Conservation (phyloP, 2,113 vertebrate species). For the Lycaon pictus region DNA sequence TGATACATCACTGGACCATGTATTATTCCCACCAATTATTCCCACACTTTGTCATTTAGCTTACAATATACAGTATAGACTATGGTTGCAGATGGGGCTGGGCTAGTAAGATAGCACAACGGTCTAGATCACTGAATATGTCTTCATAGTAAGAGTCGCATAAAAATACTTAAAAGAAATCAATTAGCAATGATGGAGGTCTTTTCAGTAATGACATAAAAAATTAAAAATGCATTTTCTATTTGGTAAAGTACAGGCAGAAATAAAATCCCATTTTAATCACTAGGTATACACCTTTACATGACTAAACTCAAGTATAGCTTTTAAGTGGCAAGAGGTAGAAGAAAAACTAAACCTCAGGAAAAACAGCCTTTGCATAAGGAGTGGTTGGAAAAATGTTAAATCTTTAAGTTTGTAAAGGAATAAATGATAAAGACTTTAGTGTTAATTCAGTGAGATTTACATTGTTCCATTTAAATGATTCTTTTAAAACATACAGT, state of each 20-base stretch:
- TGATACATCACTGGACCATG: not conserved
- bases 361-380: not conserved
- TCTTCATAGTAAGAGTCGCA: slow-evolving; percentile 39
- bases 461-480: not conserved
- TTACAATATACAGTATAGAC: not conserved
- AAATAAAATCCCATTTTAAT: slow-evolving; percentile 10
- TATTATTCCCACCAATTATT: not conserved
- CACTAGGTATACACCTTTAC: not conserved
- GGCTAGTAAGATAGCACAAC: not conserved
- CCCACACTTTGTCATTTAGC: not conserved
- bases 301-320: not conserved
- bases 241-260: slow-evolving; percentile 50
- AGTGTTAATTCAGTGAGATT: not conserved
- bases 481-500: not conserved
- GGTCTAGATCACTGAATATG: slow-evolving; percentile 14
- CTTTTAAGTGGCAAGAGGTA: slow-evolving; percentile 17
- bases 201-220: not conserved
- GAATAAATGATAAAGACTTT: not conserved
- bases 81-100: slow-evolving; percentile 5
- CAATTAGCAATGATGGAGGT: not conserved
- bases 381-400: not conserved
- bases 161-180: slow-evolving; percentile 3
- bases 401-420: slow-evolving; percentile 1
- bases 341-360: slow-evolving; percentile 4
- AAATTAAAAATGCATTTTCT: slow-evolving; percentile 58